phyloP scores from a whole-genome alignment of 1,140 invertebrate species.

The Drosophila cardini region DNA sequence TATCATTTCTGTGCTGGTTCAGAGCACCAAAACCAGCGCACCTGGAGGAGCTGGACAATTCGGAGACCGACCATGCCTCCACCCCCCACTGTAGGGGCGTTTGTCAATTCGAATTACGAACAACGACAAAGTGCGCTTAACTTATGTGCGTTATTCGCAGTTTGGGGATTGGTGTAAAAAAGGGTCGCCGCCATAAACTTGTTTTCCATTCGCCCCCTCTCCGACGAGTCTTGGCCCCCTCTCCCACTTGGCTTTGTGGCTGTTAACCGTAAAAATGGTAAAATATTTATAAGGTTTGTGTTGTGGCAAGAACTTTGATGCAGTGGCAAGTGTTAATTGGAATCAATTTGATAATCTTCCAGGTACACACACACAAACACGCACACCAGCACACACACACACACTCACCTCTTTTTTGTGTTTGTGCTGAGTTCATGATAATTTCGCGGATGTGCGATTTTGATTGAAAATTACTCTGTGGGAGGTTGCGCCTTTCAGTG shows the following conservation, averaged over 20 bases:
- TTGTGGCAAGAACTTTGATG: constrained; percentile 46
- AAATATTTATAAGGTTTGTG: constrained; percentile 80
- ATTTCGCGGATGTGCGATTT: constrained; percentile 81
- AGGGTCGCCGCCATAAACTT: constrained; percentile 66
- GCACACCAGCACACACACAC: constrained; percentile 2
- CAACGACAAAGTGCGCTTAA: constrained; percentile 83
- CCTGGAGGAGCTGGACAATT: constrained; percentile 18
- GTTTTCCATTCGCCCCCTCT: constrained; percentile 37
- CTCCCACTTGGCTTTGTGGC: constrained; percentile 26
- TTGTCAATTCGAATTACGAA: constrained; percentile 84
- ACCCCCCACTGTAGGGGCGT: constrained; percentile 45
- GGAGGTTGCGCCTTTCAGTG: constrained; percentile 56
- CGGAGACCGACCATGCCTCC: neutral
- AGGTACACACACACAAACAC: constrained; percentile 34
- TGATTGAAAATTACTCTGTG: constrained; percentile 84
- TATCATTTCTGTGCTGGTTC: constrained; percentile 72
- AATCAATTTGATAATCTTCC: constrained; percentile 84
- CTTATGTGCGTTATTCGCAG: constrained; percentile 59
- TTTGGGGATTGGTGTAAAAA: constrained; percentile 26
- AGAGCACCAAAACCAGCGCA: constrained; percentile 3
- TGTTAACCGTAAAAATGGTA: constrained; percentile 72
- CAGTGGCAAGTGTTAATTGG: constrained; percentile 85
- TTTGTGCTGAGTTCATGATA: constrained; percentile 80
- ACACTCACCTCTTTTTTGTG: constrained; percentile 2
- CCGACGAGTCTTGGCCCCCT: constrained; percentile 17